These are phyloP conservation scores for Chrysomela aeneicollis DNA, from an alignment of 2,888 invertebrate species.

Conservation along the genomic window DNA sequence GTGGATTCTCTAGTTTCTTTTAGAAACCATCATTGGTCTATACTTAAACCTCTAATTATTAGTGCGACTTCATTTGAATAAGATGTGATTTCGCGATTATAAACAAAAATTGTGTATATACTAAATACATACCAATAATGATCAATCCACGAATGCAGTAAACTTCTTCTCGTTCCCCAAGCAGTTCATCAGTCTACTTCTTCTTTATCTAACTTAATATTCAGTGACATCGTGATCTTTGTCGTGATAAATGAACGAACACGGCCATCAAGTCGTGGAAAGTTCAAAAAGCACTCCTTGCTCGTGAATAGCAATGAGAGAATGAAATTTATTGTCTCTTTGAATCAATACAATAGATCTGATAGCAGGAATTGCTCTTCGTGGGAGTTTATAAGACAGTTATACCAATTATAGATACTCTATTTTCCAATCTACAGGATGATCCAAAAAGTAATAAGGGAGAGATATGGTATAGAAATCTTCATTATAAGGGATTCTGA, in stretches of 20 bases:
- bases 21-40: no score
- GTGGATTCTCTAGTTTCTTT: no score
- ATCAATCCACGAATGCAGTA: no score
- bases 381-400: background rate
- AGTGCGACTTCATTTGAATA: no score
- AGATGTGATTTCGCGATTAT: no score
- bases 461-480: no score
- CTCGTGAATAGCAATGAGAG: background rate
- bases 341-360: constrained; percentile 3
- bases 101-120: no score
- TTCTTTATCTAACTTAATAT: background rate
- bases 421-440: background rate
- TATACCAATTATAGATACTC: background rate
- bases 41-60: no score
- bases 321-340: background rate
- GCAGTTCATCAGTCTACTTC: background rate
- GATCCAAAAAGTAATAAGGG: background rate
- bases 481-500: no score
- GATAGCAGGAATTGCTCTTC: background rate
- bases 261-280: background rate
- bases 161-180: no score
- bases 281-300: constrained; percentile 3
- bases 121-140: no score
- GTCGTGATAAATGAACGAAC: background rate
- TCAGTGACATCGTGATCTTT: background rate